Conservation (phyloP, 37 sponge, comb jelly and placozoan genomes). For the Agelas oroides region DNA sequence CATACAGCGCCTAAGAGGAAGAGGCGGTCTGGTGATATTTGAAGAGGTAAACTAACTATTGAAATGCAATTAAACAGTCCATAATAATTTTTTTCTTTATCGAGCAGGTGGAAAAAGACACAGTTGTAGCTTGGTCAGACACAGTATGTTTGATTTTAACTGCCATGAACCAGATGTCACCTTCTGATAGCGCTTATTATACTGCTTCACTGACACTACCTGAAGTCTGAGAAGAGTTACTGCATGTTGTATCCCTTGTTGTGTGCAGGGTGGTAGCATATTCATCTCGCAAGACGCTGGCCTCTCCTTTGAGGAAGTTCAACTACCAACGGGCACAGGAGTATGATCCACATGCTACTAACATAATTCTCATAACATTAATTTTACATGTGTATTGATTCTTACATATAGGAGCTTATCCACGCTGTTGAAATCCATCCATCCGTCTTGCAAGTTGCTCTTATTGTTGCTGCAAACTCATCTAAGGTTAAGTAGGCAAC, state of each 20-base stretch:
- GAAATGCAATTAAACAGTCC: no score
- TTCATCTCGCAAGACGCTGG: constrained; percentile 9
- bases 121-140: constrained; percentile 17
- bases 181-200: no score
- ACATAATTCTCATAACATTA: no score
- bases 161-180: no score
- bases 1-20: no score
- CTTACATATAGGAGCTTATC: neutral
- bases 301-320: neutral
- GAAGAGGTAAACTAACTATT: neutral
- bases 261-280: neutral
- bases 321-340: neutral
- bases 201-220: no score
- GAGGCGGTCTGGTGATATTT: neutral
- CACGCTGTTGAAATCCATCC: constrained; percentile 3
- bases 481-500: no score
- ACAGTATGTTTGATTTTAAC: neutral
- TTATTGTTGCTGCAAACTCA: neutral
- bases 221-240: neutral
- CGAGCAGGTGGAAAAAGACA: neutral
- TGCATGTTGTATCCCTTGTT: neutral
- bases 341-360: neutral
- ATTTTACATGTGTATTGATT: no score
- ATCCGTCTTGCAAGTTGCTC: neutral
- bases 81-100: no score